Conservation (phyloP, 2,797 vertebrate genomes). For the Anolis apletophallus region DNA sequence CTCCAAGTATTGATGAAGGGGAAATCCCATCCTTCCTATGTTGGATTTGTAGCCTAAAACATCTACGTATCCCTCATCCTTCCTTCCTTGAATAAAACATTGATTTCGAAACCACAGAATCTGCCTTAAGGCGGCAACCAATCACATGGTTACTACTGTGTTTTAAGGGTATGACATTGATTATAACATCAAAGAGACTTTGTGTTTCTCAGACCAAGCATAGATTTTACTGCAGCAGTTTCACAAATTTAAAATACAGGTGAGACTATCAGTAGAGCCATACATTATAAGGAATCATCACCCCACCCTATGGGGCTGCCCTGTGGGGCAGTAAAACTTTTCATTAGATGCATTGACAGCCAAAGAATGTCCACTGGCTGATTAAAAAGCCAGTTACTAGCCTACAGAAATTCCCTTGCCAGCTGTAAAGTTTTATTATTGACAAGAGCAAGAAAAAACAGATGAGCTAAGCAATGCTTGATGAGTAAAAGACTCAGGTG, state of each 20-base stretch:
- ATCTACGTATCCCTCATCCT: background rate
- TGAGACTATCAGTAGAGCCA: background rate
- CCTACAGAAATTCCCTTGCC: background rate
- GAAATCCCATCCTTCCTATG: background rate
- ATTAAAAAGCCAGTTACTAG: background rate
- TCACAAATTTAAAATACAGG: background rate
- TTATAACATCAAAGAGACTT: background rate
- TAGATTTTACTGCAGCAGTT: background rate
- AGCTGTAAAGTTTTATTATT: background rate
- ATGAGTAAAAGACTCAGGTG: background rate
- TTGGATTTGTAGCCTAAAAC: background rate
- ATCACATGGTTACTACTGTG: background rate
- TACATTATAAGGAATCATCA: background rate
- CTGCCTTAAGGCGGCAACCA: background rate
- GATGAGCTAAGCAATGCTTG: conserved; percentile 5
- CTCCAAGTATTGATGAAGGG: background rate
- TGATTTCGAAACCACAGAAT: background rate
- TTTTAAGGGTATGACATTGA: background rate
- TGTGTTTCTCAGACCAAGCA: background rate
- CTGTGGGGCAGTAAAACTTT: background rate
- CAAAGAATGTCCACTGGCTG: background rate
- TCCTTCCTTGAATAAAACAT: no score
- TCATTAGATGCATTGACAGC: background rate
- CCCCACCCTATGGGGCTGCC: background rate
- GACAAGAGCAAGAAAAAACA: background rate